Evolutionary conservation across 2,113 vertebrate species (phyloP).

Genomic region (Daboia siamensis): DNA sequence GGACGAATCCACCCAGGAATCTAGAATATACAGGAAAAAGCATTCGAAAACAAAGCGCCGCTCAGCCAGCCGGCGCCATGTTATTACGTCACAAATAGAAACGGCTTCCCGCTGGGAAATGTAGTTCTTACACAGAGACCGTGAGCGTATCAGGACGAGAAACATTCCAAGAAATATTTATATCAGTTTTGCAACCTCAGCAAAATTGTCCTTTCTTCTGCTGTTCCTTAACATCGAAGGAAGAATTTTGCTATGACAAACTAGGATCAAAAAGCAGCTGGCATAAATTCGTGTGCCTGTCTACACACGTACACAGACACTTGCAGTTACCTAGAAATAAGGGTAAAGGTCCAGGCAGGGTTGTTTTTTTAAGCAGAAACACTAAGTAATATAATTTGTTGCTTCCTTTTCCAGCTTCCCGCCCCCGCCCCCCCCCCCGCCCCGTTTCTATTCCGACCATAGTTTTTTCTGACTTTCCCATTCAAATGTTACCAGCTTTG

Average conservation of each 20-base stretch:
- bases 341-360: neutral
- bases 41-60: too few relatives aligned
- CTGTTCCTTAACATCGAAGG: neutral
- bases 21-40: neutral
- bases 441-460: neutral
- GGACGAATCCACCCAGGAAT: neutral
- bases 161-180: neutral
- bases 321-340: neutral
- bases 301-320: neutral
- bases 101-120: conserved; percentile 14
- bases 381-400: neutral
- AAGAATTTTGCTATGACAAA: neutral
- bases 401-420: neutral
- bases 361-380: neutral
- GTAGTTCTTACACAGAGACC: neutral
- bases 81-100: neutral
- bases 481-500: neutral
- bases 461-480: neutral
- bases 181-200: neutral
- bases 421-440: too few relatives aligned
- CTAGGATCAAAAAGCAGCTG: neutral
- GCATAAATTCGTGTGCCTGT: neutral
- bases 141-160: neutral
- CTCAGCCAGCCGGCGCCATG: neutral
- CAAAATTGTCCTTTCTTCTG: neutral